Base-by-base conservation (phyloP, 2,113 vertebrate genomes). In the Bufo gargarizans region DNA sequence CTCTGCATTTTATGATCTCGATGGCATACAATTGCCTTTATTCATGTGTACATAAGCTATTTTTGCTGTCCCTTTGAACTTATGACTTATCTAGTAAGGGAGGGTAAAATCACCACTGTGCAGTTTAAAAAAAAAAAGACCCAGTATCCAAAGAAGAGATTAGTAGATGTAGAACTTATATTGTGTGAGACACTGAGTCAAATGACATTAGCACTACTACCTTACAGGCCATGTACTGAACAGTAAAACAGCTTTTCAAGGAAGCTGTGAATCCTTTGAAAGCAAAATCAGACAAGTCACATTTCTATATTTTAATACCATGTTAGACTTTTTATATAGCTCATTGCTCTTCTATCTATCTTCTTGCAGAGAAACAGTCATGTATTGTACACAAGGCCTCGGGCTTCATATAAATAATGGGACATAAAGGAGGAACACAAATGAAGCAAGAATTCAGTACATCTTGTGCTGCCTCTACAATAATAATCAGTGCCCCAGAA, bases 81-180 rank as follows among this genome's bases (percentile, higher is more conserved):
- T 79, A 45, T 69, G 47, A 78, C 77, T 79, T 65, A 69, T 50
- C 45, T 45, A 53, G 69, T 49, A 77, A 43, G 69, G 14, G 33
- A 72, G 13, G 81, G 79, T 33, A 45, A 11, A 56, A 76, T 77
- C 82, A 1, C 55, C 22, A 47, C 65, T 45, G 63, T 72, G 58
- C 59, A 77, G 56, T 88, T 33, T 77, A 88, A 88, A 83, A 33
- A 33, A 33, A 33, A 33, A 33, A 88, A 88, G 67, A 53, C 8
- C 43, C 50, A 79, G 10, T 83, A 80, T 83, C 45, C 20, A 83
- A 79, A 72, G 69, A 82, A 76, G 58, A 82, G 79, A 88, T 82
- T 59, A 88, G 76, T 82, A 56, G 86, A 74, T 88, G 20, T 17
- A 72, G 69, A 88, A 77, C 55, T 77, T 6, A 83, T 77, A 88